Evolutionary conservation across 1,140 invertebrate species (phyloP).

Genomic region (Drosophila repletoides): DNA sequence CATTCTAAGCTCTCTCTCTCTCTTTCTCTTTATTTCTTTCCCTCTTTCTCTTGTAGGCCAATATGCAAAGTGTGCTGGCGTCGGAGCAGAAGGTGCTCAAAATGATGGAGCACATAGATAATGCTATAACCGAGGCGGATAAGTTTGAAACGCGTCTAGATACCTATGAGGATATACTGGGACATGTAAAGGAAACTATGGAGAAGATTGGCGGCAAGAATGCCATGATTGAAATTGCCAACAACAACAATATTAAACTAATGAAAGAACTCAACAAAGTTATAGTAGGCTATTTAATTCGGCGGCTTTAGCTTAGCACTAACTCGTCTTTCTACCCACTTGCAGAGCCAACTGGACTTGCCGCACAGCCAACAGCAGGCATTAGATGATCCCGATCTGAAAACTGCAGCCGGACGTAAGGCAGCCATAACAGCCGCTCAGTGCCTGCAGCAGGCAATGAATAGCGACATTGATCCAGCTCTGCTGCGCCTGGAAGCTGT

Average conservation of each 20-base stretch:
- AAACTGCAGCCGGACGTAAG: conserved; percentile 88
- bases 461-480: conserved; percentile 86
- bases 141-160: conserved; percentile 89
- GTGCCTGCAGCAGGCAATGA: conserved; percentile 90
- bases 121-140: conserved; percentile 90
- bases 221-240: conserved; percentile 92
- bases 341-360: conserved; percentile 89
- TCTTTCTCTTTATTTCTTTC: neutral
- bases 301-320: neutral
- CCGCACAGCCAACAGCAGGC: conserved; percentile 87
- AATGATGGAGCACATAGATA: conserved; percentile 93
- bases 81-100: conserved; percentile 89
- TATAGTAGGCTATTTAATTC: conserved; percentile 84
- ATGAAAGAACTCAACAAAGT: conserved; percentile 91
- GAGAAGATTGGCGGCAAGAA: conserved; percentile 96
- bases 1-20: neutral
- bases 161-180: conserved; percentile 90
- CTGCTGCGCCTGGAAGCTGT: conserved; percentile 90
- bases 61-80: conserved; percentile 93
- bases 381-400: conserved; percentile 90
- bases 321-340: neutral
- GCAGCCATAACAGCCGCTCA: conserved; percentile 91
- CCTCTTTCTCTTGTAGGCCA: conserved; percentile 83
- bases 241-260: conserved; percentile 92
- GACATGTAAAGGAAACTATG: conserved; percentile 92